These are phyloP conservation scores for Anthophora plumipes DNA, from an alignment of 2,888 invertebrate species.

Conservation along the genomic window DNA sequence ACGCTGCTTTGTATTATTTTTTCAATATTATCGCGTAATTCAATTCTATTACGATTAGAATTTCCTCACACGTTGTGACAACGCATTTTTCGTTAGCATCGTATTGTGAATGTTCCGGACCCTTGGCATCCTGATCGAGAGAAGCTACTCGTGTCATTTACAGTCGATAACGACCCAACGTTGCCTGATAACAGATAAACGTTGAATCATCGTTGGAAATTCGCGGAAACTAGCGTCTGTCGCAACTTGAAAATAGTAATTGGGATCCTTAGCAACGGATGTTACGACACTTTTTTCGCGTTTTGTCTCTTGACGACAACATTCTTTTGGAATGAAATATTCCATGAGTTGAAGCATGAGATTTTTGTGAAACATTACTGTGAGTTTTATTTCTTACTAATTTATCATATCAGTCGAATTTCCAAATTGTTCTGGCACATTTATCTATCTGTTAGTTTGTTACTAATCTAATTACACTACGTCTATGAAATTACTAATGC, in stretches of 20 bases:
- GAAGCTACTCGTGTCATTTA: conserved; percentile 29
- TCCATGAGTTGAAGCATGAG: background rate
- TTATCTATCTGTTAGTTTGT: background rate
- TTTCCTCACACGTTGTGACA: conserved; percentile 17
- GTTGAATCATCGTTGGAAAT: conserved; percentile 2
- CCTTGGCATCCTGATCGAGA: background rate
- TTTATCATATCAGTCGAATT: conserved; percentile 2
- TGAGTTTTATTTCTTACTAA: background rate
- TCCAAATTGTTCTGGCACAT: background rate
- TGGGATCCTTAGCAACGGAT: background rate
- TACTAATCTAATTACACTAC: background rate
- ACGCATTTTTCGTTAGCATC: conserved; percentile 35
- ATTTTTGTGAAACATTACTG: background rate
- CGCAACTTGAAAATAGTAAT: background rate
- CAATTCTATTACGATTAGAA: background rate
- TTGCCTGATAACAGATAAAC: conserved; percentile 32
- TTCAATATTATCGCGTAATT: background rate
- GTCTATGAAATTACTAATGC: background rate
- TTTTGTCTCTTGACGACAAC: background rate
- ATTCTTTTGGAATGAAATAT: background rate
- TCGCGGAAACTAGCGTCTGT: background rate
- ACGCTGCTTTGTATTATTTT: background rate
- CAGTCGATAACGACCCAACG: background rate
- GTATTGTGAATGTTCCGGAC: background rate
- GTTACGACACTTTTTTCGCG: background rate